Base-by-base conservation (phyloP, 2,888 invertebrate genomes). In the Rapana venosa region DNA sequence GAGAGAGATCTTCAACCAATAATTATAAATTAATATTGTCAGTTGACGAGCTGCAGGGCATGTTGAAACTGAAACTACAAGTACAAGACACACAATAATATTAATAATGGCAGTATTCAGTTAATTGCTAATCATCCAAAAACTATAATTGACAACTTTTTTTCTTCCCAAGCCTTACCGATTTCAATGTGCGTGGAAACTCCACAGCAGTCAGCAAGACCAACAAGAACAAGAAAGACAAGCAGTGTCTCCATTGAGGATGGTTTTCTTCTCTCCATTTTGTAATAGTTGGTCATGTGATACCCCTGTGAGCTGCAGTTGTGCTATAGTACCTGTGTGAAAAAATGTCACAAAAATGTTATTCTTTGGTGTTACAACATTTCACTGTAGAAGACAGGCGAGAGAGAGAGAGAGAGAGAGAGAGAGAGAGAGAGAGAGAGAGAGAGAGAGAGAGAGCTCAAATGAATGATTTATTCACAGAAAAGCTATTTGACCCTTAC, bases 161-260 rank as follows among this genome's bases (percentile, higher is more conserved):
- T n/a, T 85, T 35, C 11, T 81, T 81, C 35, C 15, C 17, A 30
- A 85, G 13, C n/a, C 66, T 85, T 77, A 89, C 89, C 85, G 17
- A 89, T 89, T 77, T 89, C 89, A 17, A 84, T 89, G 36, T 89
- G 89, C 32, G 84, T 74, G 20, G 89, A 13, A 17, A 30, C 13
- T 47, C 89, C 89, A 84, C 89, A 89, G 58, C 47, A 35, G 30
- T 61, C 47, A 36, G 85, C 83, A 17, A 17, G 22, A 20, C 58
- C 30, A 88, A 88, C 79, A 22, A 81, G 61, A 56, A 61, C 13
- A 11, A 56, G 30, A 26, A 81, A 30, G 22, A 32, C 5, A 20
- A 17, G 58, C 56, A 81, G 1, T 8, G 11, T 8, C 26, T 8
- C 26, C 56, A 36, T 13, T 32, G n/a, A 87, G 13, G 35, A 32